phyloP scores from a whole-genome alignment of 1,140 invertebrate species.

The Pentalonia nigronervosa region DNA sequence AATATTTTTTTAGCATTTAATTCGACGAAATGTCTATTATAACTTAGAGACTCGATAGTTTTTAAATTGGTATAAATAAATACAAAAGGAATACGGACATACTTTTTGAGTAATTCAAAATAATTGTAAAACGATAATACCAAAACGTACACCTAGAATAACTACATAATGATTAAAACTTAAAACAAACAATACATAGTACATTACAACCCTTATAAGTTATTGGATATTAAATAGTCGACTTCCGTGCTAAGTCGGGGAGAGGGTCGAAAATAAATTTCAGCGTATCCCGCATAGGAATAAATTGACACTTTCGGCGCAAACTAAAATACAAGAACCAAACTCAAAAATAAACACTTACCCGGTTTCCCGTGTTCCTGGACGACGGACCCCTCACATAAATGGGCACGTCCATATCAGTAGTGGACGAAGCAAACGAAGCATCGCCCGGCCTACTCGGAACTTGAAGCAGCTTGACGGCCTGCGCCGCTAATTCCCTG shows the following conservation, averaged over 20 bases:
- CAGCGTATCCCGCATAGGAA: not conserved
- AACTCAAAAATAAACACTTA: not conserved
- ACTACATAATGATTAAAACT: not conserved
- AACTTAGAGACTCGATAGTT: not conserved
- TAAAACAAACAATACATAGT: not conserved
- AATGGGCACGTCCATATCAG: conserved; percentile 70
- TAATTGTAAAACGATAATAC: not conserved
- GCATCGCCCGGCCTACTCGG: conserved; percentile 65
- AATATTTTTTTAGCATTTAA: not conserved
- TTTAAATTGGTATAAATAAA: not conserved
- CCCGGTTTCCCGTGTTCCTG: not conserved
- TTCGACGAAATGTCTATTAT: not conserved
- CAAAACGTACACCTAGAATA: not conserved
- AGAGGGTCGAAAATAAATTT: not conserved
- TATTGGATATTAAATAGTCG: not conserved
- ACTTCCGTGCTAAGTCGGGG: not conserved
- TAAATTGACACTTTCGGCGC: not conserved
- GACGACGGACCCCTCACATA: conserved; percentile 65
- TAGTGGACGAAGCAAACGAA: conserved; percentile 68
- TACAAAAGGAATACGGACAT: not conserved
- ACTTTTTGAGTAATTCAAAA: not conserved
- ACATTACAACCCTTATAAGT: not conserved
- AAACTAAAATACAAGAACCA: not conserved
- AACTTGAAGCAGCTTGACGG: conserved; percentile 66
- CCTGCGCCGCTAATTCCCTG: conserved; percentile 64